Base-by-base conservation (phyloP, 30 jellyfish, hydroid and myxozoan genomes). In the Pseudorhiza aurosa region DNA sequence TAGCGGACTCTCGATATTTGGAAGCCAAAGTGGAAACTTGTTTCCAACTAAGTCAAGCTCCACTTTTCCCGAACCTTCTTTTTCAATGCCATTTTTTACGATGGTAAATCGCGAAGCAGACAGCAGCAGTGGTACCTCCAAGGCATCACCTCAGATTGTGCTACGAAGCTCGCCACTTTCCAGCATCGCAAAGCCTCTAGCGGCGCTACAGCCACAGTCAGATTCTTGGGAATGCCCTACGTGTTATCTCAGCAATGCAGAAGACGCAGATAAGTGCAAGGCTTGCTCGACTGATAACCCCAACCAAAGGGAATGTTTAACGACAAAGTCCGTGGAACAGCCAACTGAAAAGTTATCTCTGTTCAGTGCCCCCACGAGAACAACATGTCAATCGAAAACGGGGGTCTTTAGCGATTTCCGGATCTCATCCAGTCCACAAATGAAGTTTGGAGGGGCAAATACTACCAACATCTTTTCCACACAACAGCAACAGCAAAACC, bases 101-200 rank as follows among this genome's bases (percentile, higher is more conserved):
- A 56, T 56, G 39, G n/a, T n/a, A n/a, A 39, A 39, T 39, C 10
- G 10, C 50, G 12, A 39, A 7, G 10, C 7, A 49, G 64, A n/a
- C 51, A 73, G 17, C 28, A 31, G 14, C 12, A 18, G 18, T 9
- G 0, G 31, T 3, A 30, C 0, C 21, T 17, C 26, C 12, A 73
- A 29, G 29, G 30, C 46, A 7, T 51, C 87, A 0, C 75, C 76
- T 24, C 32, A 9, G 74, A 35, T 56, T 28, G 75, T 17, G 8
- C 30, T 56, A 22, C 25, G 53, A 32, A 46, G 69, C 25, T 69
- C 83, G 15, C 83, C 83, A 29, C 67, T 69, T 46, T 59, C 65
- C 10, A 27, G 29, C 0, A 36, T 11, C 7, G 19, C 30, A 27
- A 43, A 65, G 1, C 32, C 31, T 2, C 7, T 31, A 18, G 15